Conservation (phyloP, 2,797 vertebrate genomes). For the Intellagama lesueurii region DNA sequence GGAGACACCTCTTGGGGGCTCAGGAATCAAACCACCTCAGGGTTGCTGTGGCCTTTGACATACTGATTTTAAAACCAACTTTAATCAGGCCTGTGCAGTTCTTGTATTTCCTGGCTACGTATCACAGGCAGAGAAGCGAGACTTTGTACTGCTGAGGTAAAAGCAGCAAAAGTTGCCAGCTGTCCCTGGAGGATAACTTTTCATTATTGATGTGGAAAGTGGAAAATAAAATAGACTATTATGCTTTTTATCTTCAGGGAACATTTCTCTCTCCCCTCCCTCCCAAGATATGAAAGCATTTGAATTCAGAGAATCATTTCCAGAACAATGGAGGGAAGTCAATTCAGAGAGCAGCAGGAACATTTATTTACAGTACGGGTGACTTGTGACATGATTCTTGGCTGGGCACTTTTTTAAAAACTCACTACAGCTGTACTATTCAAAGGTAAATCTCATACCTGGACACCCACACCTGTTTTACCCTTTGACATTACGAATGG, state of each 20-base stretch:
- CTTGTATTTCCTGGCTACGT: not conserved
- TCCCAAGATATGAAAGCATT: slow-evolving; percentile 43
- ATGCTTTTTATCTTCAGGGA: slow-evolving; percentile 66
- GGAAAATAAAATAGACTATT: slow-evolving; percentile 65
- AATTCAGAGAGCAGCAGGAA: slow-evolving; percentile 55
- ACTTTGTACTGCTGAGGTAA: slow-evolving; percentile 42
- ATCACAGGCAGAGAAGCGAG: slow-evolving; percentile 17
- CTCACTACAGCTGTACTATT: slow-evolving; percentile 30
- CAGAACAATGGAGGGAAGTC: slow-evolving; percentile 42
- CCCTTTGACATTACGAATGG: slow-evolving; percentile 4
- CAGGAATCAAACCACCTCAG: slow-evolving; percentile 14
- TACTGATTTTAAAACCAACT: slow-evolving; percentile 33
- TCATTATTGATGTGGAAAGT: slow-evolving; percentile 67
- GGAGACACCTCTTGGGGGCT: not conserved
- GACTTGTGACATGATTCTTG: slow-evolving; percentile 31
- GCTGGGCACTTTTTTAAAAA: slow-evolving; percentile 16
- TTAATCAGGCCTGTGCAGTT: slow-evolving; percentile 36
- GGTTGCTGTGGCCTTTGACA: slow-evolving; percentile 42
- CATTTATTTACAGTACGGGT: slow-evolving; percentile 49
- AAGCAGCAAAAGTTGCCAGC: slow-evolving; percentile 31
- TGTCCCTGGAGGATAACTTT: slow-evolving; percentile 62
- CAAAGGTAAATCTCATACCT: slow-evolving; percentile 1
- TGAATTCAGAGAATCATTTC: slow-evolving; percentile 43
- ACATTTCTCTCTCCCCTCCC: slow-evolving; percentile 13
- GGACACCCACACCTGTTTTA: slow-evolving; percentile 12